These are phyloP conservation scores for Gari tellinella DNA, from an alignment of 2,888 invertebrate genomes.

Conservation along the genomic window DNA sequence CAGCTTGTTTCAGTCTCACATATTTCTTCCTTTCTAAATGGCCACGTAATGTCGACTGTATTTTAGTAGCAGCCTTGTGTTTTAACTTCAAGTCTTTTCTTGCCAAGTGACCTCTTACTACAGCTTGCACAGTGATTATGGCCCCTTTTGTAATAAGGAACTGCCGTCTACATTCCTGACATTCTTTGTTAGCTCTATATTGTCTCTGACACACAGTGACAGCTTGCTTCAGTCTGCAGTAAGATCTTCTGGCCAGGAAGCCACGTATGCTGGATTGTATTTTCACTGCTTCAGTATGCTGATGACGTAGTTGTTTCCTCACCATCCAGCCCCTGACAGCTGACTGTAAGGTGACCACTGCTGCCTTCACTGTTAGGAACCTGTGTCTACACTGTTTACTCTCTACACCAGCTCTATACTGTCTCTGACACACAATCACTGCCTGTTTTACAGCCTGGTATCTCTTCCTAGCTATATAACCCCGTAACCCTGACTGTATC, in stretches of 20 bases:
- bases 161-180: slow-evolving; percentile 16
- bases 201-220: slow-evolving; percentile 38
- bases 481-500: slow-evolving; percentile 57
- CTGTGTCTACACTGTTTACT: slow-evolving; percentile 21
- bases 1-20: slow-evolving; percentile 32
- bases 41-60: slow-evolving; percentile 58
- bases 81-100: slow-evolving; percentile 27
- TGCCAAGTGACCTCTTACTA: slow-evolving; percentile 25
- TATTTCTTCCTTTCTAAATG: slow-evolving; percentile 14
- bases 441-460: slow-evolving; percentile 21
- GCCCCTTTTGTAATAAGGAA: slow-evolving; percentile 53
- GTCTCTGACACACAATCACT: slow-evolving; percentile 40
- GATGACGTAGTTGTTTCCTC: slow-evolving; percentile 8
- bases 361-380: slow-evolving; percentile 48
- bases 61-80: slow-evolving; percentile 47
- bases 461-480: slow-evolving; percentile 7
- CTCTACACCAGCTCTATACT: slow-evolving; percentile 45
- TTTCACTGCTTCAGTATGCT: slow-evolving; percentile 46
- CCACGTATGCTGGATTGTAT: slow-evolving; percentile 60
- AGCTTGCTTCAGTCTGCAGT: slow-evolving; percentile 32
- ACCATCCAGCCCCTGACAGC: slow-evolving; percentile 9
- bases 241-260: slow-evolving; percentile 5
- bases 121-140: slow-evolving; percentile 63
- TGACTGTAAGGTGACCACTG: slow-evolving; percentile 46
- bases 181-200: slow-evolving; percentile 20